Evolutionary conservation across 2,113 vertebrate genomes (phyloP), one percentile per base, ranked within the genome.

Genomic region (Ivindomyrus marchei): DNA sequence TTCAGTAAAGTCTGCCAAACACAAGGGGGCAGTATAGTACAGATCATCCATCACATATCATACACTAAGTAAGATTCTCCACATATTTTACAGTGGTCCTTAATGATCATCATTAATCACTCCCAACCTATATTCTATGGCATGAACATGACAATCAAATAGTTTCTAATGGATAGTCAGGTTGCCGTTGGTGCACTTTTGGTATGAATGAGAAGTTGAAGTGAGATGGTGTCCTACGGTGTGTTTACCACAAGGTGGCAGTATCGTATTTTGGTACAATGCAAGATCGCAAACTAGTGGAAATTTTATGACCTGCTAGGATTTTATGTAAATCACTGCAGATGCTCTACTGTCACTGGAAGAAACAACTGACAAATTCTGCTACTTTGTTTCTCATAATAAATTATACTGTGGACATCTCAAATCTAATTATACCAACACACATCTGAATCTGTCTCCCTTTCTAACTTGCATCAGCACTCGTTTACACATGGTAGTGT

Each of bases 1-100:
- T 95, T 96, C 91, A 99, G 93, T 27, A 99, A 91, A 0, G 94
- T 97, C 98, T 99, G 94, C 5, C 19, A 31, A 11, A 31, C 56
- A 74, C 31, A 42, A 17, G 36, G 74, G 15, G 11, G 74, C 74
- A 80, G 31, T 19, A 17, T 13, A 70, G n/a, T 31, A 70, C n/a
- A 70, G 62, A 70, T 70, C 9, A 70, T 70, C n/a, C n/a, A 70
- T 31, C 27, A 42, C 27, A 4, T 42, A 80, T 80, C 31, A 80
- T 42, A 19, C 74, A 42, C 39, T 39, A 19, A 5, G n/a, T 19
- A 39, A 39, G 31, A 70, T 70, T 70, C 62, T 13, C 9, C n/a
- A 31, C 62, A 70, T 70, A 70, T 31, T 31, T 80, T 19, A 80
- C 36, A 42, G 31, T 19, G 74, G 74, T 8, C 3, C 39, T 80